These are phyloP conservation scores for Thamnaconus septentrionalis DNA, from an alignment of 2,113 vertebrate species.

Conservation along the genomic window DNA sequence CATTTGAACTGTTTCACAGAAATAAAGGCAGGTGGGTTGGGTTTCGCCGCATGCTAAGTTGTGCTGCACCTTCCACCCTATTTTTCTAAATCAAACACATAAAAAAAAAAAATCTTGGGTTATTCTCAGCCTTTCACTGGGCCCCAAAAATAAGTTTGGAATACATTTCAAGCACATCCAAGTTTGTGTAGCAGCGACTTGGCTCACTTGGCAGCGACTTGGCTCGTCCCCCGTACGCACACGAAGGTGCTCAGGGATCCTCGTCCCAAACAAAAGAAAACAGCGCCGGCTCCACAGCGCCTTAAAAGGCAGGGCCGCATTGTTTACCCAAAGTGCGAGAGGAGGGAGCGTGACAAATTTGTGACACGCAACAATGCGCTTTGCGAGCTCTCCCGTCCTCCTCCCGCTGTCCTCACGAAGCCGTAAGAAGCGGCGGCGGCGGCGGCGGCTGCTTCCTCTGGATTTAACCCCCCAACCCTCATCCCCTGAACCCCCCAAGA, in stretches of 20 bases:
- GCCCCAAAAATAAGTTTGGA: not conserved
- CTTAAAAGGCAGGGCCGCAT: slow-evolving; percentile 7
- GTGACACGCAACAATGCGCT: not conserved
- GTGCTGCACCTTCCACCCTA: too few species aligned
- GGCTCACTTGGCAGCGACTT: not conserved
- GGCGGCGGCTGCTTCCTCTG: slow-evolving; percentile 24
- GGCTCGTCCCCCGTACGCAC: slow-evolving; percentile 5
- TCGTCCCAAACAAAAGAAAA: slow-evolving; percentile 22
- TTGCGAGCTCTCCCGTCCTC: slow-evolving; percentile 13
- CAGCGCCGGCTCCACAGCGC: not conserved
- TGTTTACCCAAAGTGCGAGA: not conserved
- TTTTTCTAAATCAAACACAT: too few species aligned
- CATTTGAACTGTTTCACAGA: slow-evolving; percentile 2
- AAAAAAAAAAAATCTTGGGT: too few species aligned
- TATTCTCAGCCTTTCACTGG: not conserved
- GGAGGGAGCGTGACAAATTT: slow-evolving; percentile 7
- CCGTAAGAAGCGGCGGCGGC: slow-evolving; percentile 11
- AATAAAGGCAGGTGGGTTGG: slow-evolving; percentile 12
- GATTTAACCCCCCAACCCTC: slow-evolving; percentile 15
- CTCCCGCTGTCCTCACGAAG: slow-evolving; percentile 8
- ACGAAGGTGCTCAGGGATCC: slow-evolving; percentile 4
- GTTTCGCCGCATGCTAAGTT: slow-evolving; percentile 14
- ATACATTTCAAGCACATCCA: slow-evolving; percentile 13
- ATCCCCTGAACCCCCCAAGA: not conserved
- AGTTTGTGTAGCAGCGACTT: not conserved